Conservation (phyloP, 1,140 invertebrate genomes). For the Rhizoglyphus robini region DNA sequence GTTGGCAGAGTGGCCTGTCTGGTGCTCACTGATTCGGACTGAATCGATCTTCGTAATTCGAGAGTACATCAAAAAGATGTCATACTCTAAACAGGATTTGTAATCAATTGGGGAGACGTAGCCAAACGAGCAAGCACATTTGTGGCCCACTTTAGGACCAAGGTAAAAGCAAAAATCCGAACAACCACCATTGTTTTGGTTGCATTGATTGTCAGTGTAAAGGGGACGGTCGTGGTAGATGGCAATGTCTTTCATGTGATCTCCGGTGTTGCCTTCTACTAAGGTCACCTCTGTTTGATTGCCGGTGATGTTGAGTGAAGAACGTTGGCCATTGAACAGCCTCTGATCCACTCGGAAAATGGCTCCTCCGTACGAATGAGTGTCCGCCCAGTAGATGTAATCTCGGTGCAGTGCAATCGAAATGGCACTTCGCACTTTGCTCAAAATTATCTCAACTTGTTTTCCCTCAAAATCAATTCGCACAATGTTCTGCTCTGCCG, state of each 20-base stretch:
- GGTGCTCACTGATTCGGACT: constrained; percentile 44
- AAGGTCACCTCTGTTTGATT: constrained; percentile 31
- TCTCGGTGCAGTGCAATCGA: constrained; percentile 37
- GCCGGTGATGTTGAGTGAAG: constrained; percentile 29
- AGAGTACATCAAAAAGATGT: constrained; percentile 60
- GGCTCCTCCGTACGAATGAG: constrained; percentile 44
- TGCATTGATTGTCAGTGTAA: constrained; percentile 41
- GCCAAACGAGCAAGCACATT: constrained; percentile 61
- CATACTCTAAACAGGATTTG: constrained; percentile 49
- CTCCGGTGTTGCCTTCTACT: constrained; percentile 45
- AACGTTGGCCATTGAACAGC: constrained; percentile 36
- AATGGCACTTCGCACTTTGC: constrained; percentile 31
- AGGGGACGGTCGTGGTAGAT: constrained; percentile 39
- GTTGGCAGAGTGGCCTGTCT: constrained; percentile 35
- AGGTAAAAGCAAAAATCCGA: constrained; percentile 61
- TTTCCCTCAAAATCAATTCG: constrained; percentile 39
- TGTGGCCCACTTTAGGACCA: constrained; percentile 41
- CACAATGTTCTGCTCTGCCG: constrained; percentile 39
- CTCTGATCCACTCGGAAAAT: constrained; percentile 34
- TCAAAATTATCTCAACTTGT: not conserved
- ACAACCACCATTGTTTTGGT: constrained; percentile 57
- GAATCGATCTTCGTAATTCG: constrained; percentile 56
- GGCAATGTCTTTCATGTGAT: constrained; percentile 50
- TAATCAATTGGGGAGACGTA: constrained; percentile 44
- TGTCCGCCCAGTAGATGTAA: constrained; percentile 44